A percentile compares a stretch with the other conserved stretches of the same genome.
Conservation (phyloP, 2,113 vertebrate species). For the Percopsis transmontana region DNA sequence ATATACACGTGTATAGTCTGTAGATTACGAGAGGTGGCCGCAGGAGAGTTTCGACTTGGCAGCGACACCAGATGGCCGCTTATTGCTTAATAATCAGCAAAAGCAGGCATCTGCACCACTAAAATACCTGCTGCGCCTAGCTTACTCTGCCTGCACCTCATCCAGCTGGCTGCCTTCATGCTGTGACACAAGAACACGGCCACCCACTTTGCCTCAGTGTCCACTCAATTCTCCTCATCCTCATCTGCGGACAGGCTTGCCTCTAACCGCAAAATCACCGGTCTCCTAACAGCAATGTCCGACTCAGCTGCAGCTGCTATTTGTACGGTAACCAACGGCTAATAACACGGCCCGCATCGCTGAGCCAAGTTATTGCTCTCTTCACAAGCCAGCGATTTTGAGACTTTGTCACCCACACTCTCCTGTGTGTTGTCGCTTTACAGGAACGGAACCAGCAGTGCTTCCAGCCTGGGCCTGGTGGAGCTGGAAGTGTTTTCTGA, state of each 20-base stretch:
- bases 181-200: conserved; percentile 38
- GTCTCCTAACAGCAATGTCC: conserved; percentile 35
- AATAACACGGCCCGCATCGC: conserved; percentile 54
- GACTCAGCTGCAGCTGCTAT: conserved; percentile 57
- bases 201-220: conserved; percentile 21
- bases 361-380: conserved; percentile 42
- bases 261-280: conserved; percentile 34
- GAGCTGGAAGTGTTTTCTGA: conserved; percentile 93
- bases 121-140: conserved; percentile 38
- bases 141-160: conserved; percentile 52
- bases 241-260: conserved; percentile 45
- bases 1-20: no score
- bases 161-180: conserved; percentile 54
- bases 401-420: no score
- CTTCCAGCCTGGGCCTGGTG: conserved; percentile 89
- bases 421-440: conserved; percentile 45
- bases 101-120: conserved; percentile 17
- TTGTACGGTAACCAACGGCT: conserved; percentile 60
- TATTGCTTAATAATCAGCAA: conserved; percentile 23
- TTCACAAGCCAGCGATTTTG: conserved; percentile 46
- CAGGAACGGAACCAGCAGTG: conserved; percentile 95
- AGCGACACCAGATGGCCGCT: conserved; percentile 5
- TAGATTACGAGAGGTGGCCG: not conserved
- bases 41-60: conserved; percentile 10
- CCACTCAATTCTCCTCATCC: conserved; percentile 50